These are phyloP conservation scores for Gopherus flavomarginatus DNA, from an alignment of 2,113 vertebrate genomes.

Conservation along the genomic window DNA sequence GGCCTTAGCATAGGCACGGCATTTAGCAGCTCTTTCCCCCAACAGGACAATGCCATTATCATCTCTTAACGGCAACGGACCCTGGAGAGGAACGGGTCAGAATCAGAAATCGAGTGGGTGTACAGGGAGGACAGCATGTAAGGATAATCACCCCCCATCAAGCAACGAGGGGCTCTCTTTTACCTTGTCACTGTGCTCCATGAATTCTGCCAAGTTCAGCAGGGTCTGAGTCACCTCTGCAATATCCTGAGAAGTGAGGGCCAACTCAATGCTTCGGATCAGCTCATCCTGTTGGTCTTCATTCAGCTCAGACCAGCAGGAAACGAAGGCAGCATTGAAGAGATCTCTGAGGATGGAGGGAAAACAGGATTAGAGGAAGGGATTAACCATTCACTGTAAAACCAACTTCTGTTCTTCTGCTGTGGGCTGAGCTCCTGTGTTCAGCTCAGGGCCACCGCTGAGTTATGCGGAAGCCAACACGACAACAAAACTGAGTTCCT, in stretches of 20 bases:
- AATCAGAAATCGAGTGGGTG: background rate
- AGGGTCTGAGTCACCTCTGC: slow-evolving; percentile 98
- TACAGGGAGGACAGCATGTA: rapidly evolving
- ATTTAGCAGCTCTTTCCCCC: slow-evolving; percentile 96
- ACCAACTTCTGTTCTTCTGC: background rate
- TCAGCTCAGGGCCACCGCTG: background rate
- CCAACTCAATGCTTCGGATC: slow-evolving; percentile 96
- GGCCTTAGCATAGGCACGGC: slow-evolving; percentile 96
- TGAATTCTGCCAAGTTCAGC: slow-evolving; percentile 97
- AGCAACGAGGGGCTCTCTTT: background rate
- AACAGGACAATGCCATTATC: slow-evolving; percentile 97
- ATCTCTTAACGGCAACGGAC: slow-evolving; percentile 93
- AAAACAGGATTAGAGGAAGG: background rate
- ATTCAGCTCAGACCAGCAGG: slow-evolving; percentile 97
- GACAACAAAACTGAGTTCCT: background rate
- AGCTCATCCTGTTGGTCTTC: slow-evolving; percentile 99
- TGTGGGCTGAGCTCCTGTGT: background rate
- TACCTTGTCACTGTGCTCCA: slow-evolving; percentile 99
- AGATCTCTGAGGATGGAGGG: slow-evolving; percentile 85
- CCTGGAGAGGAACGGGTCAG: slow-evolving; percentile 77
- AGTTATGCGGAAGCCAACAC: background rate
- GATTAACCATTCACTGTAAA: background rate
- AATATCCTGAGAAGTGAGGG: slow-evolving; percentile 97
- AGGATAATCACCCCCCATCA: background rate
- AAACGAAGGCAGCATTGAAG: slow-evolving; percentile 98